Evolutionary conservation across 2,888 invertebrate genomes (phyloP), one percentile per base, ranked within the genome.

Genomic region (Augiades crinisus): DNA sequence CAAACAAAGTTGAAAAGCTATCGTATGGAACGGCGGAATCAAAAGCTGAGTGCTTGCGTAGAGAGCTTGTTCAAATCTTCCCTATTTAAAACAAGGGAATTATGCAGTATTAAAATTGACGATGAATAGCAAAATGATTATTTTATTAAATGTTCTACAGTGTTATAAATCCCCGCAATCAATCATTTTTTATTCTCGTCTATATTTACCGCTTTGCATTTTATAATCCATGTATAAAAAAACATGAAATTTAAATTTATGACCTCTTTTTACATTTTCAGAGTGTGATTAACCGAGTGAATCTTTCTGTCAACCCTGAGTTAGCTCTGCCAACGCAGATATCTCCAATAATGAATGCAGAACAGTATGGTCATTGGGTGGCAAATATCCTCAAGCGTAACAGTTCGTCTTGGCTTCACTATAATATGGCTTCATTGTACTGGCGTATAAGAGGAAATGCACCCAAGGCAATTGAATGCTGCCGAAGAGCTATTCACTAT

Each of bases 401-500:
- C 72, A 91, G 84, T 47, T 92, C 94, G 0, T 95, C 95, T 0
- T 96, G 96, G 96, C 77, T 95, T 22, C 92, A 95, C 70, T 94
- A 95, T 67, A 95, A 95, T 72, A 90, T 95, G 78, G 96, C 95
- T 22, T 92, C 95, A 1, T 90, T 95, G 60, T 96, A 93, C 79
- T 96, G 96, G 96, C 87, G 95, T 59, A 91, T 93, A 0, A 91
- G 91, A 66, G 96, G 95, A 8, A 91, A 94, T 68, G 92, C 94
- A 1, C 91, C 91, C n/a, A 93, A 94, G 64, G 95, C 95, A n/a
- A 79, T 96, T 46, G 95, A 96, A 67, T 96, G 96, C 78, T 91
- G 93, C 52, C 90, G 95, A 24, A 82, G 95, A 54, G 94, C 96
- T 17, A 90, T 96, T 47, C 93, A 94, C 73, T 93, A 92, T 80